phyloP scores from a whole-genome alignment of 2,888 invertebrate genomes.

The Xanthia icteritia region DNA sequence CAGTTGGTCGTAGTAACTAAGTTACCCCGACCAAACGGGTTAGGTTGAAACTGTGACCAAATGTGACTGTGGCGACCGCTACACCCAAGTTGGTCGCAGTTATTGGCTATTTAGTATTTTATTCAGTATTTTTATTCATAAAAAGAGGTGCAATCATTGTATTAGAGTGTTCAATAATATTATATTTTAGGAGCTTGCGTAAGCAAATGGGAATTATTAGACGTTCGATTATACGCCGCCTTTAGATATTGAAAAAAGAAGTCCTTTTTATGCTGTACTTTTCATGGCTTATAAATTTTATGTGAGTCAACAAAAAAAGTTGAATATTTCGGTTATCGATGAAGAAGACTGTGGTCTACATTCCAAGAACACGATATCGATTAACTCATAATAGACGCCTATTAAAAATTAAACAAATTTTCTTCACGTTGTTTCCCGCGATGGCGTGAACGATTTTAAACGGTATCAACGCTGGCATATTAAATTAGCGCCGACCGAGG shows the following conservation, averaged over 20 bases:
- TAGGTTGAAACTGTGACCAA: too few relatives aligned
- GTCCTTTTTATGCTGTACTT: neutral
- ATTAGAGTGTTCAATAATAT: too few relatives aligned
- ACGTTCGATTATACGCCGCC: too few relatives aligned
- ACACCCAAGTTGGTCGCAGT: too few relatives aligned
- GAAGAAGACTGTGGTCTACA: neutral
- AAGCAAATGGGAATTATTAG: too few relatives aligned
- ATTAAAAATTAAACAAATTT: constrained; percentile 45
- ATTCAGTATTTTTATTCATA: too few relatives aligned
- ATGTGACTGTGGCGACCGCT: too few relatives aligned
- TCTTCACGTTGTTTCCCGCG: constrained; percentile 39
- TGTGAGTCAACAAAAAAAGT: neutral
- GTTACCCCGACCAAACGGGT: too few relatives aligned
- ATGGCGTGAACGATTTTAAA: constrained; percentile 63
- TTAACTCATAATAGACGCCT: constrained; percentile 41
- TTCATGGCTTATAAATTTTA: neutral
- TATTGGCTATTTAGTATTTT: too few relatives aligned
- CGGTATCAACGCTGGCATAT: constrained; percentile 60
- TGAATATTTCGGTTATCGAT: constrained; percentile 9
- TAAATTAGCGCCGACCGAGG: constrained; percentile 53
- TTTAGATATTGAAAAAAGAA: neutral
- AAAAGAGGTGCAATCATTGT: too few relatives aligned
- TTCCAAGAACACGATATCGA: constrained; percentile 24
- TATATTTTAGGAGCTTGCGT: too few relatives aligned
- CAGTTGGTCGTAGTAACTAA: too few relatives aligned